Evolutionary conservation across 2,113 vertebrate genomes (phyloP).

Genomic region (Nothocercus nigrocapillus): DNA sequence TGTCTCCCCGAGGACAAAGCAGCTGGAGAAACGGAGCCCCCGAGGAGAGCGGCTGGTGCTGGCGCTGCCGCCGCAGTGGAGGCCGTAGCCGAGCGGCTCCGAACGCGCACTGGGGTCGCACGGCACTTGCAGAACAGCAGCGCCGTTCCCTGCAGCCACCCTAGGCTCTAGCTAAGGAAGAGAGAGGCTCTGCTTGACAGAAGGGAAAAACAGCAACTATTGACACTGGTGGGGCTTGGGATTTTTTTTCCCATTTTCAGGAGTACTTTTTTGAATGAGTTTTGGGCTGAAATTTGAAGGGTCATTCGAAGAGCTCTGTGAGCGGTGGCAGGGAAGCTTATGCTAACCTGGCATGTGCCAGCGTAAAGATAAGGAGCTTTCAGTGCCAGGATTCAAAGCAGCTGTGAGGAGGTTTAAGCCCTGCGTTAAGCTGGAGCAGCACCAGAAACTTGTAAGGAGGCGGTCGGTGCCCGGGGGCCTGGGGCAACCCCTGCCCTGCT

Average conservation of each 20-base stretch:
- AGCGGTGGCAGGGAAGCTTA: background rate
- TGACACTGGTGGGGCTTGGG: background rate
- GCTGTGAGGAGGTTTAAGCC: background rate
- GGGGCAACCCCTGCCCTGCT: background rate
- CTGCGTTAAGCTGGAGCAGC: background rate
- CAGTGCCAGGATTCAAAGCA: background rate
- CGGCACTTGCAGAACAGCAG: background rate
- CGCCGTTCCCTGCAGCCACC: background rate
- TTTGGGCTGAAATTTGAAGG: background rate
- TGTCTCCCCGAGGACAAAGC: background rate
- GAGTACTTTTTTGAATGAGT: accelerated
- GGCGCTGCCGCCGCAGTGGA: background rate
- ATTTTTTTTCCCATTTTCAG: background rate
- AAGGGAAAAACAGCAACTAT: background rate
- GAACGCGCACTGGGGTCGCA: background rate
- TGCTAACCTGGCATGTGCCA: accelerated
- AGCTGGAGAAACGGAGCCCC: background rate
- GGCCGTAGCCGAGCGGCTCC: background rate
- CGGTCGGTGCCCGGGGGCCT: background rate
- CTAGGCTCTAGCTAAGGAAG: background rate
- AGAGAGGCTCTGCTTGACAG: background rate
- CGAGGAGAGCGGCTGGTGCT: background rate
- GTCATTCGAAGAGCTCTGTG: background rate
- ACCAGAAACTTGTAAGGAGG: accelerated
- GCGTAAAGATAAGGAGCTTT: background rate